Evolutionary conservation across 2,888 invertebrate genomes (phyloP), one percentile per base, ranked within the genome.

Genomic region (Noctuana brunneofusca): DNA sequence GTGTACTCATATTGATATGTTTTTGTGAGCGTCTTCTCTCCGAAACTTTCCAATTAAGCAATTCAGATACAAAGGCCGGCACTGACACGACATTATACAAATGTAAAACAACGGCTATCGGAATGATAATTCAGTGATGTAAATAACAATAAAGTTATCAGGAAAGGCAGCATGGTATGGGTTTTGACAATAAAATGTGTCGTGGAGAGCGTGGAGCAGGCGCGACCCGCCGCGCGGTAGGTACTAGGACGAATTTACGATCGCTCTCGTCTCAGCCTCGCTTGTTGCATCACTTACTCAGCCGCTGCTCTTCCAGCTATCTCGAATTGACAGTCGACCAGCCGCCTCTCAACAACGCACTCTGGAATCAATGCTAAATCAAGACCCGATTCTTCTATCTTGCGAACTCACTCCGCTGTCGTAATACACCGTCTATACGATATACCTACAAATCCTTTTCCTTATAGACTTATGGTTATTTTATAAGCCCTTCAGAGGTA

Each of bases 101-200:
- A 88, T 89, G 89, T 90, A 89, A 89, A 86, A 89, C 90, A 90
- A 87, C 81, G 77, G 80, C 83, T 86, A 89, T 89, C 87, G 81
- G 75, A 79, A 82, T 86, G 87, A 88, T 88, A 88, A 87, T 87
- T 84, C 84, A 76, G 81, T 81, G 86, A 86, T 87, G 89, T 89
- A 89, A 90, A 91, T 90, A 90, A 90, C 89, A 89, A 90, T 89
- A 89, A 89, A 85, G 84, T 89, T 89, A 91, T 91, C 90, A 79
- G 84, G 75, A 74, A 80, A 83, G 79, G 81, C 81, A 82, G 79
- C 78, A 74, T 76, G 70, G 79, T 87, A 87, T 89, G 86, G 86
- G 86, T 87, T 89, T 88, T 88, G 87, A 88, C 89, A 89, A 87
- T 89, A 89, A 90, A 89, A 89, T 81, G 84, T 81, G 75, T 76